Evolutionary conservation across 2,113 vertebrate genomes (phyloP), one percentile per base, ranked within the genome.

Genomic region (Hyaena hyaena): DNA sequence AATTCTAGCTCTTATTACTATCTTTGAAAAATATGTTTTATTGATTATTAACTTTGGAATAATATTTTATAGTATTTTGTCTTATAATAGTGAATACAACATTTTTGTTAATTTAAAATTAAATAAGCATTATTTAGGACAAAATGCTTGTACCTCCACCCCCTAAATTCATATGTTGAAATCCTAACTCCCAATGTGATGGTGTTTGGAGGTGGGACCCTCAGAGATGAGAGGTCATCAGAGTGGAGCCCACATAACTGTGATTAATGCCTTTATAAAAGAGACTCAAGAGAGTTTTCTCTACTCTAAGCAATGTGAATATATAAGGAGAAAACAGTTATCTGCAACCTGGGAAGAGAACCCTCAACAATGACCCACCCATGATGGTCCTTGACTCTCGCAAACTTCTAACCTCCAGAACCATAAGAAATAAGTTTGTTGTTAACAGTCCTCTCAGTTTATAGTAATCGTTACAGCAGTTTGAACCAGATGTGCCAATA

Each of bases 311-410:
- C 28, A 21, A 65, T 19, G 10, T 11, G 55, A 92, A 6, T 4
- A 16, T 81, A 12, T 28, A 82, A 65, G 7, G 21, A 82, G 39
- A 45, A 58, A 82, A 87, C 10, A 73, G 24, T 4, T 45, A 66
- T 14, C 19, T 82, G 4, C 10, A 73, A 43, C 7, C 33, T 19
- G 26, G 43, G 10, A 87, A 53, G 15, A n/a, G n/a, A 74, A 19
- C 31, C n/a, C 5, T n/a, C 35, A n/a, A 43, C 21, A 28, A 10
- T 24, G 15, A 43, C 1, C 1, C 1, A 24, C 14, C 9, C 33
- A 86, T 28, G 58, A 9, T 71, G 28, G 2, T 4, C 2, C 14
- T 16, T 11, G 55, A 16, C 7, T 61, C 74, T 94, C 74, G 88
- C 31, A 24, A 80, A 61, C 53, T 61, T 71, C n/a, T 31, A 82